Percentiles rank a stretch among this genome's conserved stretches.
These are phyloP conservation scores for Petrocephalus schoutedeni DNA, from an alignment of 2,797 vertebrate species.

Conservation along the genomic window DNA sequence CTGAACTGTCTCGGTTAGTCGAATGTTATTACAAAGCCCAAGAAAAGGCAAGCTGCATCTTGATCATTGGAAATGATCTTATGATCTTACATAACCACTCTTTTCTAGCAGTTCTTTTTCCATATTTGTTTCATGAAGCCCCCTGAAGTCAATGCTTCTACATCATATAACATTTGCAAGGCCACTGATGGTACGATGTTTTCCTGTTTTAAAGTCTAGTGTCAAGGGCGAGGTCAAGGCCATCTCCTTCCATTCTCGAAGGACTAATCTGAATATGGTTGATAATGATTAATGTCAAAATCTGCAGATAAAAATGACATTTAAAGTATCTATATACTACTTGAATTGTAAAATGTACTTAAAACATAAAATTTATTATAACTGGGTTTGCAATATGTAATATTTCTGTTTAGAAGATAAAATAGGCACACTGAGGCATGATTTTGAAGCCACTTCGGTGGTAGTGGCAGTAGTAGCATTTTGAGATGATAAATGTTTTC, in stretches of 20 bases:
- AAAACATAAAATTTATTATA: no score
- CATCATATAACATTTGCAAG: background rate
- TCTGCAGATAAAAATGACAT: background rate
- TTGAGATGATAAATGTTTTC: background rate
- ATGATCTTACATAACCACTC: background rate
- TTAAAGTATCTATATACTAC: background rate
- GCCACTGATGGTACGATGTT: background rate
- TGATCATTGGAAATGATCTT: background rate
- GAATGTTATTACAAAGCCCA: background rate
- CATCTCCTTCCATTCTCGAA: background rate
- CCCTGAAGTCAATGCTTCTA: background rate
- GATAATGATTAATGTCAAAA: background rate
- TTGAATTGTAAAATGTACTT: background rate
- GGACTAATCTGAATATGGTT: background rate
- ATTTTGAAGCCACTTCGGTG: background rate
- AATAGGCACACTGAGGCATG: background rate
- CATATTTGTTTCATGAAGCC: background rate
- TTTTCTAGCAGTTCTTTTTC: background rate
- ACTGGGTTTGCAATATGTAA: background rate
- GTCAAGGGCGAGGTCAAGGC: background rate
- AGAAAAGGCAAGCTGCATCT: background rate
- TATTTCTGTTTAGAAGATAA: background rate
- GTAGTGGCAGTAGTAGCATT: background rate
- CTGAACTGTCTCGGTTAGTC: background rate
- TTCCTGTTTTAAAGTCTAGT: background rate